A percentile compares a stretch with the other conserved stretches of the same genome.
Conservation (phyloP, 2,797 vertebrate species). For the Sebastes alutus region DNA sequence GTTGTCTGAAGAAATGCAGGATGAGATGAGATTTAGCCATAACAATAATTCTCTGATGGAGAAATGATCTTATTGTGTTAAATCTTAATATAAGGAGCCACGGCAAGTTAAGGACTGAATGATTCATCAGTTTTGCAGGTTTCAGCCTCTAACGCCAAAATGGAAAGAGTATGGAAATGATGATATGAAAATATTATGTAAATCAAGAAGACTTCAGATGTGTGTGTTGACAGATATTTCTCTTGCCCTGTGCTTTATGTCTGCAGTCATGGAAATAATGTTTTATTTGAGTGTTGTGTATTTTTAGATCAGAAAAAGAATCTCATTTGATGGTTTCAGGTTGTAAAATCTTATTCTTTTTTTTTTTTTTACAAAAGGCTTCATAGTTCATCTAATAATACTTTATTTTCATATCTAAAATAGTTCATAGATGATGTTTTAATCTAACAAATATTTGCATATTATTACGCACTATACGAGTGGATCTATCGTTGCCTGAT, state of each 20-base stretch:
- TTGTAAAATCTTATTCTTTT: no score
- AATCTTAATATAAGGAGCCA: background rate
- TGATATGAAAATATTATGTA: background rate
- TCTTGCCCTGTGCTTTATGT: background rate
- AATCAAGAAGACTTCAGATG: background rate
- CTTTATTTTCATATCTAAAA: no score
- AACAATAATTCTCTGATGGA: background rate
- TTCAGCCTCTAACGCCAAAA: background rate
- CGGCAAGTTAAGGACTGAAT: background rate
- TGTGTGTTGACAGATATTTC: no score
- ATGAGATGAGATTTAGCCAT: background rate
- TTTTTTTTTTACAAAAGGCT: no score
- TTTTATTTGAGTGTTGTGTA: background rate
- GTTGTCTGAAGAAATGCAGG: background rate
- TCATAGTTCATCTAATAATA: no score
- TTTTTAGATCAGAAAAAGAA: background rate
- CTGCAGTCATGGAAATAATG: background rate
- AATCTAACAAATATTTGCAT: no score
- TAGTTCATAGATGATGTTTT: no score
- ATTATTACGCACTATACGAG: no score
- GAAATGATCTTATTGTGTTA: background rate
- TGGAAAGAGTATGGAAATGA: background rate
- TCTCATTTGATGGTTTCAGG: background rate
- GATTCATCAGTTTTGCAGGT: background rate
- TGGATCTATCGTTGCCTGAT: no score